Percentiles rank a stretch among this genome's conserved stretches.
Evolutionary conservation across 1,140 invertebrate genomes (phyloP).

Genomic region (Acromyrmex heyeri): DNA sequence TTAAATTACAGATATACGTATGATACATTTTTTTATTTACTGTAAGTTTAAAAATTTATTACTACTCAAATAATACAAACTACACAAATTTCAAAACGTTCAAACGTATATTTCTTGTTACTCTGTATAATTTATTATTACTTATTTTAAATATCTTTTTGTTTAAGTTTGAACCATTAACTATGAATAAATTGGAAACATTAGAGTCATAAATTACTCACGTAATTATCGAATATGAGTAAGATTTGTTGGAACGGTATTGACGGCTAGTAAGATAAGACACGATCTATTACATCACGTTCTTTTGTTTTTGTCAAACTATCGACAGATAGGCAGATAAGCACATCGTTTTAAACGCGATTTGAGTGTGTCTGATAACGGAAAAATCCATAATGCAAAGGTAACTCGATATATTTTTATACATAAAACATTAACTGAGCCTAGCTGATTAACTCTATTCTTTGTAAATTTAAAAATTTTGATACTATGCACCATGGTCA

Average conservation of each 20-base stretch:
- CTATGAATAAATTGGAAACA: constrained; percentile 2
- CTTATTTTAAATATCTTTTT: background rate
- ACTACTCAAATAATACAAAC: background rate
- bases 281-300: constrained; percentile 56
- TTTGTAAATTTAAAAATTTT: background rate
- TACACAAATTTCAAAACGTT: background rate
- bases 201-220: constrained; percentile 68
- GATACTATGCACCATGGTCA: no score
- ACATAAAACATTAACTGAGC: background rate
- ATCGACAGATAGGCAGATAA: constrained; percentile 26
- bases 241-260: constrained; percentile 60
- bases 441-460: background rate
- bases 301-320: constrained; percentile 48
- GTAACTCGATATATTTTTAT: background rate
- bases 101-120: background rate
- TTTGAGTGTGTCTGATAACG: background rate
- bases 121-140: background rate
- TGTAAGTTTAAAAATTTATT: background rate
- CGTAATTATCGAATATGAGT: constrained; percentile 68
- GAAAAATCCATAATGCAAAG: constrained; percentile 3
- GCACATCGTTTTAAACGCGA: background rate
- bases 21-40: background rate
- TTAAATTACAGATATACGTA: no score
- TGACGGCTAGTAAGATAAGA: constrained; percentile 61
- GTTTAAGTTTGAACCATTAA: constrained; percentile 1